These are phyloP conservation scores for Agrypnus murinus DNA, from an alignment of 2,888 invertebrate species.

Conservation along the genomic window DNA sequence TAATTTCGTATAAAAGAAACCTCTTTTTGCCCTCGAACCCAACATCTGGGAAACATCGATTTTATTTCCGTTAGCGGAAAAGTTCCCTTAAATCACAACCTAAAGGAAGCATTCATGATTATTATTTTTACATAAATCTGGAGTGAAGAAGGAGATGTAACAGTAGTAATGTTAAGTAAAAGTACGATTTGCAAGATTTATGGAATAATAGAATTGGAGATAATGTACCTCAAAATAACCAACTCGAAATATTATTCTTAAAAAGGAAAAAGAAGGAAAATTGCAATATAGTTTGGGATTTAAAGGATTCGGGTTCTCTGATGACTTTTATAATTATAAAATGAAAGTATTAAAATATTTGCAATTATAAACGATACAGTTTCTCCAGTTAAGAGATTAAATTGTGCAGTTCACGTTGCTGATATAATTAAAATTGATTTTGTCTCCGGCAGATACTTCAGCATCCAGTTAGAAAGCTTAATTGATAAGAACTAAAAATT, in stretches of 20 bases:
- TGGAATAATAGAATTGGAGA: too few relatives aligned
- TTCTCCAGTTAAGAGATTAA: constrained; percentile 3
- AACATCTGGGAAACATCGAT: constrained; percentile 10
- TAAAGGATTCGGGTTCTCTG: too few relatives aligned
- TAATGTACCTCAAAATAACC: too few relatives aligned
- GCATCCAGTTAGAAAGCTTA: constrained; percentile 5
- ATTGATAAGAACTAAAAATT: constrained; percentile 17
- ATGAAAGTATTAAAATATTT: not conserved
- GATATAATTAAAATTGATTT: constrained; percentile 27
- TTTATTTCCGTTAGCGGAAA: not conserved
- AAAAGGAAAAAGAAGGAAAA: too few relatives aligned
- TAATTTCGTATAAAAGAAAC: constrained; percentile 10
- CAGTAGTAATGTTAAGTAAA: too few relatives aligned
- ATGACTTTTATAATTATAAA: too few relatives aligned
- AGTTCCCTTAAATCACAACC: not conserved
- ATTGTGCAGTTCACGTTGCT: constrained; percentile 24
- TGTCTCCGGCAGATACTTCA: constrained; percentile 14
- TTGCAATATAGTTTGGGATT: too few relatives aligned
- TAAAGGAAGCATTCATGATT: not conserved
- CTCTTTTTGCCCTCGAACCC: not conserved
- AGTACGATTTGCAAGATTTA: too few relatives aligned
- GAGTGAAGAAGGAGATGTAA: not conserved
- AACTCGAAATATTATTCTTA: too few relatives aligned
- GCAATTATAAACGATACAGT: constrained; percentile 12
- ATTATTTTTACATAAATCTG: not conserved